phyloP scores from a whole-genome alignment of 2,113 vertebrate species.

The Pygoscelis adeliae region DNA sequence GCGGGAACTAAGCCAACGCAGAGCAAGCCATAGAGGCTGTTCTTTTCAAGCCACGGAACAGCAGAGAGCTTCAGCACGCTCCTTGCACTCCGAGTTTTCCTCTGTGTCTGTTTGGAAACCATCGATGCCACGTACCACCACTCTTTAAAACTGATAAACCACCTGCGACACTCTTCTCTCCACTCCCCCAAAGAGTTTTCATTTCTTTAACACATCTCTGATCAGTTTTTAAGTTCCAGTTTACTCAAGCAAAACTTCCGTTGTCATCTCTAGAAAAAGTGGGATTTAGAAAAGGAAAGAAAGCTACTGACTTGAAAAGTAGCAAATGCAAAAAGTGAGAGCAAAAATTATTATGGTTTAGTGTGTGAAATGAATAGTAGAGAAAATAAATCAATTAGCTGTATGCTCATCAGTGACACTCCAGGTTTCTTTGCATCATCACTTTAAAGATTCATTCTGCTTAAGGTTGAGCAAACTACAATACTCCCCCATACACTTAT shows the following conservation, averaged over 20 bases:
- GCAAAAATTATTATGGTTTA: background rate
- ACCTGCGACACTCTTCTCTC: background rate
- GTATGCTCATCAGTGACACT: background rate
- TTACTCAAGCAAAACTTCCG: background rate
- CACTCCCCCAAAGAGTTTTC: background rate
- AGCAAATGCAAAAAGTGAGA: background rate
- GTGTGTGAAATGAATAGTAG: background rate
- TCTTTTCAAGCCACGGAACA: background rate
- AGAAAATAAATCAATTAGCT: background rate
- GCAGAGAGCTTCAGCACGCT: background rate
- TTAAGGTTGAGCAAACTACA: background rate
- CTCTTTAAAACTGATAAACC: background rate
- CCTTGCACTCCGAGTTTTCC: background rate
- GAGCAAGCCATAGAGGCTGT: background rate
- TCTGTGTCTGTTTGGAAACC: background rate
- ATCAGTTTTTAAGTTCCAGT: background rate
- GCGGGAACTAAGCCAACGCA: constrained; percentile 37
- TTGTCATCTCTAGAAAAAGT: background rate
- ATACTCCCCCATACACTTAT: background rate
- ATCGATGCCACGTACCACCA: rapidly evolving
- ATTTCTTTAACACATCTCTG: background rate
- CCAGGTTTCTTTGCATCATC: background rate
- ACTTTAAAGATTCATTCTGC: background rate
- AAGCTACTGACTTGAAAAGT: background rate
- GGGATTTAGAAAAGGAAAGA: background rate